phyloP scores from a whole-genome alignment of 2,113 vertebrate species.

The Hiodon alosoides region DNA sequence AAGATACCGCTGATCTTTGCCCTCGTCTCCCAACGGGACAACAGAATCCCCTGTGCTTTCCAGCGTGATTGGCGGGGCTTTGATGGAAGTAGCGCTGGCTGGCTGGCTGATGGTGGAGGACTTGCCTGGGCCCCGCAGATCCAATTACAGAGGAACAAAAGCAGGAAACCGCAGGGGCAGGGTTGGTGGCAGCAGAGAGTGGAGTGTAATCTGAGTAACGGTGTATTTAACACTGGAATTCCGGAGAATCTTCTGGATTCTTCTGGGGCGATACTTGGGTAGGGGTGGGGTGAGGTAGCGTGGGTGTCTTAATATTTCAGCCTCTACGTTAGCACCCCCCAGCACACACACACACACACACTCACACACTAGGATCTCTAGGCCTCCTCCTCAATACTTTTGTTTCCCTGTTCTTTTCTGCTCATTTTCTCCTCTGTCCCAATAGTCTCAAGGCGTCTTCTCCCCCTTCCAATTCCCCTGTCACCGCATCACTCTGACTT shows the following conservation, averaged over 20 bases:
- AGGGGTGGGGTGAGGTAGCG: background rate
- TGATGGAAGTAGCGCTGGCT: constrained; percentile 55
- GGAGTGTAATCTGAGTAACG: background rate
- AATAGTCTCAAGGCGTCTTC: background rate
- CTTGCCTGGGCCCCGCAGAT: constrained; percentile 48
- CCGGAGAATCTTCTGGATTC: background rate
- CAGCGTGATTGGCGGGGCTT: constrained; percentile 16
- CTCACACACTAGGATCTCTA: background rate
- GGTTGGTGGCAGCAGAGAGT: background rate
- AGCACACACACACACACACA: background rate
- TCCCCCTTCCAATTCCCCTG: constrained; percentile 7
- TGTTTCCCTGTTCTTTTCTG: constrained; percentile 1
- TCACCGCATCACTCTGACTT: constrained; percentile 26
- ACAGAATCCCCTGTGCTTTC: constrained; percentile 2
- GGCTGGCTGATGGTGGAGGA: constrained; percentile 46
- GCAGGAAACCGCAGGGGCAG: constrained; percentile 18
- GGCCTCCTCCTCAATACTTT: constrained; percentile 14
- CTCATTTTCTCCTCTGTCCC: background rate
- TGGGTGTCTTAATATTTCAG: background rate
- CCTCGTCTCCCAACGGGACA: background rate
- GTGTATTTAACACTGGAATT: background rate
- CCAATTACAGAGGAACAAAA: constrained; percentile 55
- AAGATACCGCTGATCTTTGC: background rate
- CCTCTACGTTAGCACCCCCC: background rate
- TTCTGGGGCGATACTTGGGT: too few relatives aligned